Evolutionary conservation across 1,140 invertebrate genomes (phyloP), one percentile per base, ranked within the genome.

Genomic region (Brachionus calyciflorus): DNA sequence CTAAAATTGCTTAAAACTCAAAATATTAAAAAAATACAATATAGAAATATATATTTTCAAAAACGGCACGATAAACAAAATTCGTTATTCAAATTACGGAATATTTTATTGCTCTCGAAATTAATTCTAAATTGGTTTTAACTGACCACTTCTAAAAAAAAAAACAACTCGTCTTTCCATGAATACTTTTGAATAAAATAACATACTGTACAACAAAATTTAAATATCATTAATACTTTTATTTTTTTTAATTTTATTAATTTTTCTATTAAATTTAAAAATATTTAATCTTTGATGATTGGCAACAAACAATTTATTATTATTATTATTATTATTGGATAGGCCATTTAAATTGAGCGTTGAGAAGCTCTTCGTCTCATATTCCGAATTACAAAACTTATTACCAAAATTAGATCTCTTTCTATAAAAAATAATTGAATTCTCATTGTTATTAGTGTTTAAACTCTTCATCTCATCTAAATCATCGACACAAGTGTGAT

Each of bases 211-310:
- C n/a, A n/a, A n/a, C 33, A 9, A 37, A 37, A 37, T 5, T 5
- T 37, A 5, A 37, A 37, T 9, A 37, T 37, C 33, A 37, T 37
- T 9, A 37, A 5, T 5, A 3, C 4, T 37, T 5, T 5, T 9
- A 5, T 37, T 37, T 37, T 37, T 37, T 37, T 37, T 3, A 37
- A 9, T 12, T 26, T 12, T 26, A 24, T 53, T 37, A n/a, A 17
- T 60, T 60, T 60, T 60, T n/a, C 33, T 33, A 33, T 60, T 60
- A 37, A 60, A 37, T 44, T 65, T 65, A 14, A 65, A 65, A 44
- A 65, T 41, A 26, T 44, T 65, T 12, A 65, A 44, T 12, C 24
- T 41, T 44, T 65, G 40, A n/a, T n/a, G n/a, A 24, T 28, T 65
- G 1, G 60, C 21, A 44, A 65, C 24, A 12, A 65, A 28, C 40